Conservation (phyloP, 64 coral and sea anemone genomes). For the Platygyra sinensis region DNA sequence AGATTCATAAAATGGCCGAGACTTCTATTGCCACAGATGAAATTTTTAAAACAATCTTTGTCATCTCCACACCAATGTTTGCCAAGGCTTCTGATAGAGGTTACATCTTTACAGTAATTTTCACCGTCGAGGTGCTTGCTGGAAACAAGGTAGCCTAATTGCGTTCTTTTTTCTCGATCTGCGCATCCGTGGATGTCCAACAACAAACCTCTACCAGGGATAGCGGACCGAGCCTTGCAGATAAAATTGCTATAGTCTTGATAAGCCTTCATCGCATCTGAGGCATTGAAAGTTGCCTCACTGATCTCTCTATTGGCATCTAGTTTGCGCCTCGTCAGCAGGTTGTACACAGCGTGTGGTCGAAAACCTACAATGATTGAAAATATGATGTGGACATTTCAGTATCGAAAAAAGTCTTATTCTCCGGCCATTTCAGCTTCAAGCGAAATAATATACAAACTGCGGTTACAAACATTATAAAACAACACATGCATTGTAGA, state of each 20-base stretch:
- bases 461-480: no score
- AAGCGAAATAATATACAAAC: no score
- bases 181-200: conserved; percentile 29
- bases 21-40: conserved; percentile 20
- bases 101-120: not conserved
- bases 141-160: conserved; percentile 14
- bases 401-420: no score
- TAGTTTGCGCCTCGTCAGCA: not conserved
- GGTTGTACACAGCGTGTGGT: conserved; percentile 46
- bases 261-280: conserved; percentile 18
- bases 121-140: not conserved
- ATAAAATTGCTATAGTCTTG: conserved; percentile 1
- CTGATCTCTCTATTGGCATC: conserved; percentile 24
- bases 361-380: conserved; percentile 11
- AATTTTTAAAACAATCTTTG: conserved; percentile 7
- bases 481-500: no score
- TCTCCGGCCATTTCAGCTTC: no score
- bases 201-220: not conserved
- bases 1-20: conserved; percentile 30
- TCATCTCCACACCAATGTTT: not conserved
- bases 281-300: conserved; percentile 29
- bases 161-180: not conserved
- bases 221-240: conserved; percentile 2
- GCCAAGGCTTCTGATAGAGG: conserved; percentile 37
- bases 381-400: no score